phyloP scores from a whole-genome alignment of 1,140 invertebrate genomes.

The Drosophila albomicans region DNA sequence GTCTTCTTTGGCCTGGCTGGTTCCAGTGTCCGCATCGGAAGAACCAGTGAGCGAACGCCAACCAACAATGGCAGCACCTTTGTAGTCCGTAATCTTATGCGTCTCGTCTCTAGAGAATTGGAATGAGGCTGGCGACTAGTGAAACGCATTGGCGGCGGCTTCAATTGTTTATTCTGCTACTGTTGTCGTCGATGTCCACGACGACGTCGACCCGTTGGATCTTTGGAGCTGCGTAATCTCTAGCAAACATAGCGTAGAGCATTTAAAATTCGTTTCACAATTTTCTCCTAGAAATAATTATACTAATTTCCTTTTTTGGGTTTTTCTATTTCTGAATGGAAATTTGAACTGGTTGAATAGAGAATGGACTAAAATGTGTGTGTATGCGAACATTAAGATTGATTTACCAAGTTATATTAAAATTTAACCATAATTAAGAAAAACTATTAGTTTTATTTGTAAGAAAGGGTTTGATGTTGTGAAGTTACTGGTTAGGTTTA shows the following conservation, averaged over 20 bases:
- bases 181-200: not conserved
- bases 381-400: conserved; percentile 43
- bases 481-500: conserved; percentile 38
- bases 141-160: conserved; percentile 60
- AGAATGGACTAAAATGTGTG: not conserved
- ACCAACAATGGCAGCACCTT: conserved; percentile 58
- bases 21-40: conserved; percentile 74
- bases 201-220: not conserved
- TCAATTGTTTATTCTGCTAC: conserved; percentile 27
- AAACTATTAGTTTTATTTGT: conserved; percentile 10
- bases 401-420: conserved; percentile 70
- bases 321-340: conserved; percentile 18
- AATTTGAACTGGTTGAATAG: not conserved
- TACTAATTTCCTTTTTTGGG: conserved; percentile 6
- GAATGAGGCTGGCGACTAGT: conserved; percentile 73
- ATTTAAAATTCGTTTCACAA: conserved; percentile 55
- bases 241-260: conserved; percentile 20
- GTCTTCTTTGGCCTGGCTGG: conserved; percentile 90
- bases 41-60: conserved; percentile 43
- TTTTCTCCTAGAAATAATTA: conserved; percentile 13
- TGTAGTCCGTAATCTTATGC: conserved; percentile 67
- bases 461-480: not conserved
- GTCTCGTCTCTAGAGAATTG: conserved; percentile 59
- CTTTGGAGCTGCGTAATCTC: conserved; percentile 25
- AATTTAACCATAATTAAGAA: conserved; percentile 52